Base-by-base conservation (phyloP, 92 coral and sea anemone genomes). In the Bergia puertoricense region DNA sequence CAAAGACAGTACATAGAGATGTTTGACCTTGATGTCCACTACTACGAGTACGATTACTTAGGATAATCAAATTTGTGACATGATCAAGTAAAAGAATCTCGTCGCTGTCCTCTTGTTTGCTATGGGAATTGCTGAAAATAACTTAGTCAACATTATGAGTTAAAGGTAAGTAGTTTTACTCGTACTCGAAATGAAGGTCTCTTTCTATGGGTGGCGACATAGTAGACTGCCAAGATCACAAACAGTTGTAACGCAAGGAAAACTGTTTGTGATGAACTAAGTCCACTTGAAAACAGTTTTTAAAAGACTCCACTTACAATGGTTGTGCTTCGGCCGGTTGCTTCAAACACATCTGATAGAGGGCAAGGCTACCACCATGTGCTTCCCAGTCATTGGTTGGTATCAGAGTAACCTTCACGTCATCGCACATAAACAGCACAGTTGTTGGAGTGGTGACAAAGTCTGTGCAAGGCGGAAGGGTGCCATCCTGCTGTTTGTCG, bases 371-470 rank as follows among this genome's bases (percentile, higher is more conserved):
- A 0, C 98, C 97, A 39, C 96, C 99, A 90, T 91, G 88, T 56
- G 93, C 93, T 86, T 97, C 99, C 99, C 99, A 97, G 86, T 97
- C 99, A 83, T 97, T 97, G 74, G 93, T 81, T 20, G 98, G 96
- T 43, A 94, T 79, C 59, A 97, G 85, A 23, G 89, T 93, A 3
- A 97, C 97, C 81, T 88, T 86, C 8, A 95, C 95, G 50, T 91
- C 94, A 51, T 96, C 97, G 77, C 97, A 97, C 84, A 88, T 94
- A 89, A 97, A 97, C 79, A 88, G 79, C 82, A 97, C 96, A 14
- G 95, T 88, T 14, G 95, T 88, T 15, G 92, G 85, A 1, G 99
- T 95, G 71, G 98, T 95, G 43, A 85, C 85, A 88, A 97, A 95
- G 90, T 97, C 98, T 43, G 94, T 86, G 86, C 99, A 95, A 30